Percentiles rank a stretch among this genome's conserved stretches.
These are phyloP conservation scores for Eptesicus fuscus DNA, from an alignment of 2,113 vertebrate genomes.

Conservation along the genomic window DNA sequence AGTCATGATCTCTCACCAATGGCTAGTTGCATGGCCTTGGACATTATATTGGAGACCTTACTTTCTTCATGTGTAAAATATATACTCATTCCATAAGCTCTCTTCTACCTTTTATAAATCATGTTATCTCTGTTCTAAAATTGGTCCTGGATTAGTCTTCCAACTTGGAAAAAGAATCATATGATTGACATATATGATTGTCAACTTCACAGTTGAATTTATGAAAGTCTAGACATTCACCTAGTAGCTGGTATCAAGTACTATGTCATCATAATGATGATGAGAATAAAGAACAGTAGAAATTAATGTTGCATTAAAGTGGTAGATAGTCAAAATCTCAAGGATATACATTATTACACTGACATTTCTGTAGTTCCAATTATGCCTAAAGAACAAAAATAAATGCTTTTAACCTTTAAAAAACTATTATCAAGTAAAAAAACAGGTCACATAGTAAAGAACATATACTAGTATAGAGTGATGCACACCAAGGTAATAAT, in stretches of 20 bases:
- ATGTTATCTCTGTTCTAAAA: background rate
- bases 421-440: background rate
- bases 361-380: background rate
- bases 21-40: background rate
- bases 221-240: background rate
- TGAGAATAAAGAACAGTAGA: background rate
- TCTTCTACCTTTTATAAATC: background rate
- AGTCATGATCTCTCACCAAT: background rate
- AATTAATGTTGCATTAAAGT: background rate
- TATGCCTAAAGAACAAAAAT: constrained; percentile 1
- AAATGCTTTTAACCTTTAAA: background rate
- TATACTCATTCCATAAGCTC: background rate
- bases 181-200: background rate
- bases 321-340: background rate
- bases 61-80: background rate
- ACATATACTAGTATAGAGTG: background rate
- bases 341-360: background rate
- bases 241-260: background rate
- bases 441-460: background rate
- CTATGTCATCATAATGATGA: background rate
- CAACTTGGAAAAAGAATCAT: background rate
- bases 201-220: background rate
- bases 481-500: background rate
- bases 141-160: background rate
- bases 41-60: background rate